Base-by-base conservation (phyloP, 2,797 vertebrate genomes). In the Pelodytes ibericus region DNA sequence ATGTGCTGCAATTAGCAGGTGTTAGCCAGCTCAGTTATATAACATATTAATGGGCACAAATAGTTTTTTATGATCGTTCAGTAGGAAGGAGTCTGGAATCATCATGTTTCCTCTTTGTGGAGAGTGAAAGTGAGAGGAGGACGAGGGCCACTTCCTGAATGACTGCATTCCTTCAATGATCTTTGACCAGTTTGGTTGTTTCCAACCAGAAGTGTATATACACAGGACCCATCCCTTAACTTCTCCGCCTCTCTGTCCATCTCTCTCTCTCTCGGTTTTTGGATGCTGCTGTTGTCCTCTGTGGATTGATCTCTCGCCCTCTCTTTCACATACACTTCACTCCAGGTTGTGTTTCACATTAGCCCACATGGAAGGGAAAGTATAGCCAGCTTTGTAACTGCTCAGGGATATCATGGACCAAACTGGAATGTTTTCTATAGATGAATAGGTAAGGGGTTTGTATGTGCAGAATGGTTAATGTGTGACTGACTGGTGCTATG, bases 121-220 rank as follows among this genome's bases (percentile, higher is more conserved):
- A 44, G 41, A 33, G 56, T 56, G 70, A 68, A 72, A 72, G 44
- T 67, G 62, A 78, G 75, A 78, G 75, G 70, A 67, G 53, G 75
- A 51, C 58, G 56, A 56, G 53, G 30, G 39, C 51, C 25, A 57
- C 76, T 79, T 79, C 76, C 76, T 72, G 76, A 68, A 79, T 73
- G 63, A 66, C 76, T 79, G 71, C 76, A 79, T 79, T 79, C 76
- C 47, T 79, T 18, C 31, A 31, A 20, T 56, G 71, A 58, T 73
- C 76, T 79, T 78, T 78, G 69, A 72, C 63, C 60, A 72, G 30
- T 62, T 56, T 10, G 41, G 44, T 49, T 62, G 49, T 68, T 73
- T 56, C 76, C 76, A 79, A 29, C 73, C 62, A 62, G 65, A 68
- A 61, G 44, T 56, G 64, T 30, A 24, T 3, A 66, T 15, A 27